phyloP scores from a whole-genome alignment of 2,113 vertebrate genomes.

The Poicephalus meyeri region DNA sequence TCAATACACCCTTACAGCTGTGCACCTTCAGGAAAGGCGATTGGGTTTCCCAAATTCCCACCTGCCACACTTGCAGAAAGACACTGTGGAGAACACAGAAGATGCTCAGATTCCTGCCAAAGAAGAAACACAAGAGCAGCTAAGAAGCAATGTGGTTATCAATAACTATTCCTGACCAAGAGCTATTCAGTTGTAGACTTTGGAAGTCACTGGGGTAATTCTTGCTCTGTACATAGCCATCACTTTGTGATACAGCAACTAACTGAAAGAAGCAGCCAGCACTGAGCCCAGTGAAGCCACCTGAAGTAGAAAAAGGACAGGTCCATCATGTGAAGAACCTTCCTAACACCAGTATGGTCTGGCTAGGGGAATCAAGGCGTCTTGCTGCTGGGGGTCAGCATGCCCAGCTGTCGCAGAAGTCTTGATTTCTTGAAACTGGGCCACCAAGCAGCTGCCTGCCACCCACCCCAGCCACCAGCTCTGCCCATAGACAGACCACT shows the following conservation, averaged over 20 bases:
- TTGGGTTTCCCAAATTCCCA: background rate
- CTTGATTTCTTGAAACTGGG: background rate
- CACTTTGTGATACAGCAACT: background rate
- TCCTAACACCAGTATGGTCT: background rate
- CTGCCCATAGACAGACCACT: background rate
- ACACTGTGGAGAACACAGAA: rapidly evolving
- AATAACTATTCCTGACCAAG: background rate
- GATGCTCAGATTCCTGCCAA: background rate
- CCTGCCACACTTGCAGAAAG: background rate
- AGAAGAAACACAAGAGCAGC: background rate
- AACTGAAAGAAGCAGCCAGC: background rate
- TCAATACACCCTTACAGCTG: background rate
- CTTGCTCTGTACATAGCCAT: background rate
- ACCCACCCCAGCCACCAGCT: background rate
- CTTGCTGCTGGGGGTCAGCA: background rate
- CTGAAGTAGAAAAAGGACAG: background rate
- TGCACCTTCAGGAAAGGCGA: background rate
- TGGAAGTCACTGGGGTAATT: background rate
- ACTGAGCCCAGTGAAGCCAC: background rate
- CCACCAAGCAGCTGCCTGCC: background rate
- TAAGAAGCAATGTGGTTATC: rapidly evolving
- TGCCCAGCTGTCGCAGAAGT: rapidly evolving
- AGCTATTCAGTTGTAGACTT: background rate
- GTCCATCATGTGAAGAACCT: background rate
- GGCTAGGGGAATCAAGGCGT: rapidly evolving